A percentile compares a stretch with the other conserved stretches of the same genome.
Evolutionary conservation across 53 echinoderm and acorn worm genomes (phyloP).

Genomic region (Zoroaster sp.): DNA sequence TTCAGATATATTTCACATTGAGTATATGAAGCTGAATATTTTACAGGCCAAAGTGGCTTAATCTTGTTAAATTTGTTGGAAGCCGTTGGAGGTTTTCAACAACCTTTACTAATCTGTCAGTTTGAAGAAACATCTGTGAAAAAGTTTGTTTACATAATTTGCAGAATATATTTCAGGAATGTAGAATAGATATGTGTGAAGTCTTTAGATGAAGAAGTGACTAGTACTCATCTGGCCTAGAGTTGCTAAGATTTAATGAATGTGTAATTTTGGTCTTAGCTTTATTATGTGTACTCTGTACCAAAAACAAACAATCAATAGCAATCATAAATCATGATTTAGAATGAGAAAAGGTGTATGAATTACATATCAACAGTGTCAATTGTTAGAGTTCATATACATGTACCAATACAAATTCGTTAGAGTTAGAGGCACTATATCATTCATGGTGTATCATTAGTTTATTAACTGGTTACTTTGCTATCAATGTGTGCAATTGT

Average conservation of each 20-base stretch:
- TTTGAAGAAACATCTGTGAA: slow-evolving; percentile 10
- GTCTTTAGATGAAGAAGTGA: slow-evolving; percentile 1
- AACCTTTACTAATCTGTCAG: not conserved
- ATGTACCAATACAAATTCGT: too few relatives aligned
- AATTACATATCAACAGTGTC: too few relatives aligned
- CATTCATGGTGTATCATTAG: too few relatives aligned
- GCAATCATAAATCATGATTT: not conserved
- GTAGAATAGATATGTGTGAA: slow-evolving; percentile 9
- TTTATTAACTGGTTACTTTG: too few relatives aligned
- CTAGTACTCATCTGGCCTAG: not conserved
- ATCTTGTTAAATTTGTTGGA: not conserved
- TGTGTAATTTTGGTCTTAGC: not conserved
- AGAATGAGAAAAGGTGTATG: too few relatives aligned
- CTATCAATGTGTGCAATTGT: too few relatives aligned
- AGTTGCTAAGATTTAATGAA: not conserved
- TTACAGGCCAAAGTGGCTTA: not conserved
- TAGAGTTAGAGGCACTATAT: too few relatives aligned
- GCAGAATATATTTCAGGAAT: slow-evolving; percentile 47
- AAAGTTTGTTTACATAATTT: slow-evolving; percentile 32
- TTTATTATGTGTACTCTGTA: too few relatives aligned
- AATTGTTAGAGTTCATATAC: too few relatives aligned
- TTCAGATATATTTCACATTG: not conserved
- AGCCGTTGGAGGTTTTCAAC: not conserved
- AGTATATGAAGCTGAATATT: not conserved
- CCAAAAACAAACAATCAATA: too few relatives aligned